A percentile compares a stretch with the other conserved stretches of the same genome.
phyloP scores from a whole-genome alignment of 2,797 vertebrate genomes.

The Leucoraja ocellata region DNA sequence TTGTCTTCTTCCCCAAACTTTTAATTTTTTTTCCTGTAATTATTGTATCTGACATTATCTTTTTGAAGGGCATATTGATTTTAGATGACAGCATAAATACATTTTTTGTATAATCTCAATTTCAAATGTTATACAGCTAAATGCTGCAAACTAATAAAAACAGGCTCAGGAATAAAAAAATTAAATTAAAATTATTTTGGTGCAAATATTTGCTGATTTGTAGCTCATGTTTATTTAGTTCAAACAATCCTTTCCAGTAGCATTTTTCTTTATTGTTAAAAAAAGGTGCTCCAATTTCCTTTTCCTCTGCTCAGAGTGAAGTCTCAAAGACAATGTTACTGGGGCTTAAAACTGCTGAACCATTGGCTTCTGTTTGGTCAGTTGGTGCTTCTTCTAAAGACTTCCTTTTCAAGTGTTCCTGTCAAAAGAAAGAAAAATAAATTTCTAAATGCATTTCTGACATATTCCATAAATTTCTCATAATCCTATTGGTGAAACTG shows the following conservation, averaged over 20 bases:
- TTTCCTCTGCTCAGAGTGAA: constrained; percentile 60
- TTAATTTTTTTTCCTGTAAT: neutral
- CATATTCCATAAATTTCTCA: neutral
- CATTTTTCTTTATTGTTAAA: neutral
- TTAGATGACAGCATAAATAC: neutral
- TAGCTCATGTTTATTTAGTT: neutral
- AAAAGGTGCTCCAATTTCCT: neutral
- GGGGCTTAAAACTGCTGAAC: constrained; percentile 57
- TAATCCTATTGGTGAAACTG: neutral
- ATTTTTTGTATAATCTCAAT: neutral
- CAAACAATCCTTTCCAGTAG: neutral
- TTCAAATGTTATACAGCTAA: neutral
- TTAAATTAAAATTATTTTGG: neutral
- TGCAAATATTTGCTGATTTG: neutral
- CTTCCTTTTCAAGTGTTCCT: constrained; percentile 64
- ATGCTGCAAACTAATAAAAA: neutral
- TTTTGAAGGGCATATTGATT: neutral
- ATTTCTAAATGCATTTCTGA: constrained; percentile 4
- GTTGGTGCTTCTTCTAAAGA: constrained; percentile 55
- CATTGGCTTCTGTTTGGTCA: constrained; percentile 43
- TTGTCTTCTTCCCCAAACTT: neutral
- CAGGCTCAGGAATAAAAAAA: neutral
- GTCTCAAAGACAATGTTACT: constrained; percentile 74
- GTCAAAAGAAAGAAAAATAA: constrained; percentile 40
- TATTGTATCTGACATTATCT: neutral